Base-by-base conservation (phyloP, 2,888 invertebrate species). In the Folsomia candida region DNA sequence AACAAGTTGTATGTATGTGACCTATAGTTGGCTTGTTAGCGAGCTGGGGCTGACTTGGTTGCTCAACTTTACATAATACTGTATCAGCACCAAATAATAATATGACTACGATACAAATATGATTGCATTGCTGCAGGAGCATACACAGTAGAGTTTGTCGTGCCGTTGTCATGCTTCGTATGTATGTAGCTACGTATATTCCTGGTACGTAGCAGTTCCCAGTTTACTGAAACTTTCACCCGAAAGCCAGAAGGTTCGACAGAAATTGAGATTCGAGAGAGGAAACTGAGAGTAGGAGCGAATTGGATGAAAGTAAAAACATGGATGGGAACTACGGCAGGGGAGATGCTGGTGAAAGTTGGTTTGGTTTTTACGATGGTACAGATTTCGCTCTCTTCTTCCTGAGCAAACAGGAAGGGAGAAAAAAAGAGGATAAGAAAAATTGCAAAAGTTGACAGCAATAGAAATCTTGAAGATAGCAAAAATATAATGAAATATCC, bases 401-500 rank as follows among this genome's bases (percentile, higher is more conserved):
- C 47, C 22, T 54, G 54, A 6, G 54, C n/a, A 54, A 54, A 54
- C 54, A 54, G 54, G 54, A 54, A 54, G 22, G 47, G 18, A 18
- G 47, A 47, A 54, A 54, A 20, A 54, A 54, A 54, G 54, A 54
- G 54, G 37, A 37, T 37, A 37, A 54, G 54, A 54, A 54, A 54
- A 54, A 54, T 54, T 54, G 54, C 54, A 54, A 54, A 54, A 54
- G 54, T 54, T 54, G 54, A 54, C 54, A 54, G 54, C 54, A 54
- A 54, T 54, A 54, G 54, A 20, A 54, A 37, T 37, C 37, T 37
- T 37, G 6, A 37, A 37, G 37, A 9, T n/a, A 9, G 37, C 37
- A 4, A 37, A 37, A 9, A 37, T 37, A 37, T 37, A 37, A 37
- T 37, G 37, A 14, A 37, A 37, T 37, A 37, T 37, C 37, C 37